phyloP scores from a whole-genome alignment of 2,888 invertebrate species.

The Thecocarcelia acutangulata region DNA sequence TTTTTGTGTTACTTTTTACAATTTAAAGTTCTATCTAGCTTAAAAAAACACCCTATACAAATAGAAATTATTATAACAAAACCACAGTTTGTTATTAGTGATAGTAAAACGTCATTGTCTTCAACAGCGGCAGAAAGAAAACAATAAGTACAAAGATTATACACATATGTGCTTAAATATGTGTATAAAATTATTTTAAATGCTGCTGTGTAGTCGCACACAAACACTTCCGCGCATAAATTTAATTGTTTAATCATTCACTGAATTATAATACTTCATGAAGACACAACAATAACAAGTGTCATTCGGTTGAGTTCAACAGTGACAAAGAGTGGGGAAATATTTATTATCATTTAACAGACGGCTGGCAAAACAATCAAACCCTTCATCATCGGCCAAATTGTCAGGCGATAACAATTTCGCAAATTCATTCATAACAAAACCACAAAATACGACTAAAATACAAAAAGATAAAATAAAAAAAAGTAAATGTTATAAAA shows the following conservation, averaged over 20 bases:
- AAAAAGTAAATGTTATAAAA: no score
- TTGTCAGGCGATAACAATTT: background rate
- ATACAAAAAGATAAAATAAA: background rate
- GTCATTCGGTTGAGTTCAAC: constrained; percentile 8
- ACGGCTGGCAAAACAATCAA: constrained; percentile 28
- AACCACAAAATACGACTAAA: background rate
- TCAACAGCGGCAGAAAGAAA: background rate
- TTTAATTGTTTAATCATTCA: constrained; percentile 13
- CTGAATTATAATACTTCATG: constrained; percentile 2
- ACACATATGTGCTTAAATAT: no score
- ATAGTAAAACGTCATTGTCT: constrained; percentile 31
- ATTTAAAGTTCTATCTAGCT: no score
- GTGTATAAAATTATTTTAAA: no score
- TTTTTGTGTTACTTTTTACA: no score
- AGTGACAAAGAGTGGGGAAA: constrained; percentile 35
- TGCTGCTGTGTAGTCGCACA: constrained; percentile 1
- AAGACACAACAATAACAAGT: constrained; percentile 28
- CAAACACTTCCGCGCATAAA: background rate
- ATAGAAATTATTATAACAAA: constrained; percentile 37
- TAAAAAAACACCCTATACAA: no score
- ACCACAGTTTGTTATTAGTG: constrained; percentile 57
- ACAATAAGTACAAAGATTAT: constrained; percentile 11
- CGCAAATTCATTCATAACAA: background rate
- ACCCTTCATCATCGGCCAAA: background rate
- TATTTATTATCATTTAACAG: constrained; percentile 47